Percentiles rank a stretch among this genome's conserved stretches.
Conservation (phyloP, 37 sponge, comb jelly and placozoan species). For the Hexactinellida sp. region DNA sequence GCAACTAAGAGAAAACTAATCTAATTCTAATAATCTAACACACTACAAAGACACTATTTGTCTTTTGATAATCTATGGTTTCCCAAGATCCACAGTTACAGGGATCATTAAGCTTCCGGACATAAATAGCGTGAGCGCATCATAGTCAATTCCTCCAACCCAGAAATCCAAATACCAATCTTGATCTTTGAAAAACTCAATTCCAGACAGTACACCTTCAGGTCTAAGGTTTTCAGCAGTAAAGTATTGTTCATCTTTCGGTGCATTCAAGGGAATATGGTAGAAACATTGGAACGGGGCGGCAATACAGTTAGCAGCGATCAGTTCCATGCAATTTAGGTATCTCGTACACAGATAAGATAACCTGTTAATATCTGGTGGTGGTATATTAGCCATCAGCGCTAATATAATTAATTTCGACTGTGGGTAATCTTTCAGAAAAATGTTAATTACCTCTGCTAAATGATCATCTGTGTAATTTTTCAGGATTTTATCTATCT, state of each 20-base stretch:
- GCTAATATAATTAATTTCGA: neutral
- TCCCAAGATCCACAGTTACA: neutral
- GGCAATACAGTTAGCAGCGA: neutral
- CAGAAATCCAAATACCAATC: neutral
- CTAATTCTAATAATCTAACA: too few relatives aligned
- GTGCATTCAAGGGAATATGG: neutral
- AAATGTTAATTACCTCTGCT: neutral
- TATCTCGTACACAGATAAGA: neutral
- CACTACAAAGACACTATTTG: too few relatives aligned
- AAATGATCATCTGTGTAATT: neutral
- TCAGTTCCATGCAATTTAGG: neutral
- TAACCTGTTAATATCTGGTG: neutral
- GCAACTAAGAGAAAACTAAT: too few relatives aligned
- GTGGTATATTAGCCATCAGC: neutral
- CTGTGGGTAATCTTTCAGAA: neutral
- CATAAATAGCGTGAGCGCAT: neutral
- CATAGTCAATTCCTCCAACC: neutral
- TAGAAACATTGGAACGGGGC: neutral
- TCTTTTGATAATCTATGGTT: neutral
- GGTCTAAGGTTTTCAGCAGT: neutral
- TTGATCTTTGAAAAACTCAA: neutral
- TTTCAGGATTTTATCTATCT: neutral
- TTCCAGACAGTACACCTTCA: neutral
- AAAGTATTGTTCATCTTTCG: neutral
- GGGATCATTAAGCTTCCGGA: conserved; percentile 5